These are phyloP conservation scores for Lacerta viridis DNA, from an alignment of 2,797 vertebrate species.

Conservation along the genomic window DNA sequence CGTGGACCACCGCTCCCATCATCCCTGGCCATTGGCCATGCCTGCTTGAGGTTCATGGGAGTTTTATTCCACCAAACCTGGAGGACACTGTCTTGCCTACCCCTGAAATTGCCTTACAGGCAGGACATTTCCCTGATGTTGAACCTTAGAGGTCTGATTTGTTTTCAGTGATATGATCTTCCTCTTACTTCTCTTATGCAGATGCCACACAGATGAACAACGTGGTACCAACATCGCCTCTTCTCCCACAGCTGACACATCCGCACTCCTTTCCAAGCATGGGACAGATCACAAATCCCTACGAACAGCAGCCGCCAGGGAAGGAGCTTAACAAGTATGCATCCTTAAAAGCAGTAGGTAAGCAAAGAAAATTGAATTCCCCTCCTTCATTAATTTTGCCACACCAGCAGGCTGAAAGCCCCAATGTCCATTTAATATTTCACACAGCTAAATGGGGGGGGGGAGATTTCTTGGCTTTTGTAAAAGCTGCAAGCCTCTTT, in stretches of 20 bases:
- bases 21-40: too few species aligned
- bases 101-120: too few species aligned
- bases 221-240: constrained; percentile 85
- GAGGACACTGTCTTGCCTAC: too few species aligned
- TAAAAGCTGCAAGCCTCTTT: too few species aligned
- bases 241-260: constrained; percentile 91
- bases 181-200: constrained; percentile 75
- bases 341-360: constrained; percentile 96
- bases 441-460: too few species aligned
- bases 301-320: constrained; percentile 92
- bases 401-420: neutral
- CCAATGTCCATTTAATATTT: neutral
- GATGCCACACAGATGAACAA: constrained; percentile 94
- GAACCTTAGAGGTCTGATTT: neutral
- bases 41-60: too few species aligned
- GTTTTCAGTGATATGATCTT: constrained; percentile 13
- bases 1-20: too few species aligned
- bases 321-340: constrained; percentile 98
- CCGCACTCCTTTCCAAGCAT: constrained; percentile 93
- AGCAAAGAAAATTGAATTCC: constrained; percentile 67
- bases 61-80: too few species aligned
- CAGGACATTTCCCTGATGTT: too few species aligned
- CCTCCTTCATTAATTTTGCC: neutral
- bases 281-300: constrained; percentile 94
- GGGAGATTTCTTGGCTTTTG: too few species aligned